Base-by-base conservation (phyloP, 2,113 vertebrate genomes). In the Thalassarche chlororhynchos region DNA sequence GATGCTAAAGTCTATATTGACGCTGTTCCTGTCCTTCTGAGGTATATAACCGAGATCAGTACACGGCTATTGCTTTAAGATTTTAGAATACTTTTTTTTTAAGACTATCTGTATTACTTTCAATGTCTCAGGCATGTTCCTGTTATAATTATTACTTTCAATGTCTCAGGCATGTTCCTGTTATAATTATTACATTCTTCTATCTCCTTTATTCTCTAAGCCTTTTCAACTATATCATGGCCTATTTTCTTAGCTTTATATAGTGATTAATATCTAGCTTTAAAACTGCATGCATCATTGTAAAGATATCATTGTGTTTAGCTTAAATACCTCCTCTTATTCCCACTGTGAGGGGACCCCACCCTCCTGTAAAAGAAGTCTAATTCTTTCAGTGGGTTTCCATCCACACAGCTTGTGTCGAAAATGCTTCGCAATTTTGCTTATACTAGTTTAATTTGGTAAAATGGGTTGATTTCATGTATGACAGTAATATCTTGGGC, bases 1-100 rank as follows among this genome's bases (percentile, higher is more conserved):
- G 34, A 20, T 64, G 0, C 54, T 38, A 0, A 42, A 16, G 5
- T 32, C 57, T 61, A 0, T 28, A 0, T 16, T 38, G 19, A 42
- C 12, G 20, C 66, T 19, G 19, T 9, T 25, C 26, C 42, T 46
- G 75, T 38, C 18, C 38, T 52, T 23, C 78, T 28, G 44, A 57
- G 46, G 16, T 14, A 1, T 11, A 12, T 21, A 13, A n/a, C 55
- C 4, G 18, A n/a, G 38, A 66, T 25, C 42, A 38, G 60, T 21
- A 10, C 29, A 3, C 0, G 0, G 55, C 36, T 52, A 8, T 10
- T 44, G 61, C 57, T 77, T 40, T 19, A n/a, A 25, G 36, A 10
- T 18, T 34, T 66, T 44, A 23, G 23, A 58, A 23, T 8, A 26
- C 14, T 8, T 23, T 24, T 47, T 8, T 24, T 47, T 68, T 6